Evolutionary conservation across 2,113 vertebrate species (phyloP).

Genomic region (Anarhynchus alexandrinus): DNA sequence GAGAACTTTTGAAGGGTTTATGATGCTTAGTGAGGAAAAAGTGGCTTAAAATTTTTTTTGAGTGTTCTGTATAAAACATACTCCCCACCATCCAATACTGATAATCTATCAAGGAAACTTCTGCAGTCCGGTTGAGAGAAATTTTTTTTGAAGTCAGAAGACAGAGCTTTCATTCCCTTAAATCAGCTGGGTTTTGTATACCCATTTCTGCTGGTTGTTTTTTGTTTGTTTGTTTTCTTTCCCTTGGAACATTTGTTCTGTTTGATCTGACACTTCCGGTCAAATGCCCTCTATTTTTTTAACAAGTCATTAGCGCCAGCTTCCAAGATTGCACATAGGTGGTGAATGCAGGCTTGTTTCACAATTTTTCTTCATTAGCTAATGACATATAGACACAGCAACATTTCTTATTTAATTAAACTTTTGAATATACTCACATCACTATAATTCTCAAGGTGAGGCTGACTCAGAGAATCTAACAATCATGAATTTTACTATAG

Average conservation of each 20-base stretch:
- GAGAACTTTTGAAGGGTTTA: background rate
- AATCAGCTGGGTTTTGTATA: rapidly evolving
- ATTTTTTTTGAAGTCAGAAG: background rate
- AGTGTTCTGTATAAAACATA: background rate
- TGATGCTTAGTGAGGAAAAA: background rate
- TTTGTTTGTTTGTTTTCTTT: background rate
- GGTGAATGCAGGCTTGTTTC: background rate
- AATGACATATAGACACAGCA: background rate
- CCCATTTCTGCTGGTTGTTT: no score
- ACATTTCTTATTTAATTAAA: background rate
- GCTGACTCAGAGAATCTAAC: background rate
- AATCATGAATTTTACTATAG: background rate
- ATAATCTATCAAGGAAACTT: background rate
- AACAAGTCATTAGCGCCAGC: background rate
- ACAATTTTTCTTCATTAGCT: background rate
- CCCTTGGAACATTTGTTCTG: rapidly evolving
- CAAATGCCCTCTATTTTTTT: background rate
- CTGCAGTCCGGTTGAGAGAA: background rate
- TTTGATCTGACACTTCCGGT: background rate
- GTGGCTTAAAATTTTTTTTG: background rate
- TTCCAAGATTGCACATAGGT: rapidly evolving
- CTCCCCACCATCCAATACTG: background rate
- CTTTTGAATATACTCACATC: background rate
- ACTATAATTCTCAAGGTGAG: background rate
- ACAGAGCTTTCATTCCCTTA: background rate